These are phyloP conservation scores for Zosterops lateralis DNA, from an alignment of 2,113 vertebrate genomes.

Conservation along the genomic window DNA sequence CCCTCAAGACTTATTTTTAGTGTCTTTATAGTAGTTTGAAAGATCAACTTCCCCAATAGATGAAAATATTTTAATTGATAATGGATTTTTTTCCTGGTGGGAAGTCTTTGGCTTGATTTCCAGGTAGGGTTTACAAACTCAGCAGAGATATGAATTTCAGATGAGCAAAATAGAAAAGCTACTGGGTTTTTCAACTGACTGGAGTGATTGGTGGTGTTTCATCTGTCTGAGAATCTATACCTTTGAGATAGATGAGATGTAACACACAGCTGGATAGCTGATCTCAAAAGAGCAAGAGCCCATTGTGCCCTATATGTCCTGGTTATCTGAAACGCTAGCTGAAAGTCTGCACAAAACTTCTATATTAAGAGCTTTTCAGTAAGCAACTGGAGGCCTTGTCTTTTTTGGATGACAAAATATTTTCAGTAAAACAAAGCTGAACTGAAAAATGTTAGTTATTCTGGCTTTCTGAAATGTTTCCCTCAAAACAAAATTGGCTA, in stretches of 20 bases:
- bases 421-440: neutral
- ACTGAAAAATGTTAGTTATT: neutral
- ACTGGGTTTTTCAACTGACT: neutral
- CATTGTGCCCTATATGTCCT: neutral
- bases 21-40: neutral
- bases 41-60: neutral
- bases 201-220: conserved; percentile 17
- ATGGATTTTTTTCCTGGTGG: neutral
- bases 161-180: conserved; percentile 27
- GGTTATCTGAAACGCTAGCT: neutral
- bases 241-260: conserved; percentile 1
- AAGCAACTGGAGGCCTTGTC: neutral
- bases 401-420: neutral
- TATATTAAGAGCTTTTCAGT: neutral
- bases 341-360: neutral
- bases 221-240: conserved; percentile 3
- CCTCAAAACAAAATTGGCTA: neutral
- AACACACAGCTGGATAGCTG: conserved; percentile 24
- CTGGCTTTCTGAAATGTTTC: neutral
- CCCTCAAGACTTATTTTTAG: neutral
- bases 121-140: neutral
- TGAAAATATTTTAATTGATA: neutral
- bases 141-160: conserved; percentile 31
- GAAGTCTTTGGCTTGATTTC: neutral
- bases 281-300: neutral